phyloP scores from a whole-genome alignment of 2,113 vertebrate species.

The Halichoeres trimaculatus region DNA sequence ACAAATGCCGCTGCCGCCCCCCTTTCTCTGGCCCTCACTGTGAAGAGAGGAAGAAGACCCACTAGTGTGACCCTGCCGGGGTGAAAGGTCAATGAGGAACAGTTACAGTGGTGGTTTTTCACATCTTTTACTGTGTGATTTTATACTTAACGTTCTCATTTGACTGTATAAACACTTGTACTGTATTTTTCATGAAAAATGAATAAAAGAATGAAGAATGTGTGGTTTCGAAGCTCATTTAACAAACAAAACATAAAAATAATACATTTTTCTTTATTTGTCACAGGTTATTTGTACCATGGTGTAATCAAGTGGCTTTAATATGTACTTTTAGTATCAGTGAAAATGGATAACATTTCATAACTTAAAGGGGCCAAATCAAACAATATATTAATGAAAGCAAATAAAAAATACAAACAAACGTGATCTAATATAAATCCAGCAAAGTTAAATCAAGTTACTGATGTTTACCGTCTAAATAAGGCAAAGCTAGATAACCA shows the following conservation, averaged over 20 bases:
- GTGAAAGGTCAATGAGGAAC: conserved; percentile 35
- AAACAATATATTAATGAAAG: conserved; percentile 35
- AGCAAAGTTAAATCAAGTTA: conserved; percentile 22
- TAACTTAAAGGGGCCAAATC: conserved; percentile 6
- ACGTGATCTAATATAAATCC: not conserved
- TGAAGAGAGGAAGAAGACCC: conserved; percentile 81
- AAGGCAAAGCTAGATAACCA: not conserved
- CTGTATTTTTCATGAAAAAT: conserved; percentile 46
- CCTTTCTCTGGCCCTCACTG: conserved; percentile 83
- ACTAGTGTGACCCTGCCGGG: conserved; percentile 48
- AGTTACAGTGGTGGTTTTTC: conserved; percentile 20
- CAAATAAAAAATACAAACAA: conserved; percentile 11
- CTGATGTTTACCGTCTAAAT: conserved; percentile 2
- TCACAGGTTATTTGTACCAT: conserved; percentile 17
- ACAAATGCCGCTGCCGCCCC: conserved; percentile 85
- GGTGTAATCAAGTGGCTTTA: conserved; percentile 9
- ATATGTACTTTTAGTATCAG: not conserved
- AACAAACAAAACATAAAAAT: not conserved
- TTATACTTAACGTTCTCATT: conserved; percentile 18
- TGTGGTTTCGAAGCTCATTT: conserved; percentile 15
- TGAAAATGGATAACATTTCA: conserved; percentile 4
- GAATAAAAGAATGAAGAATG: conserved; percentile 12
- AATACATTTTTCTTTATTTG: conserved; percentile 43
- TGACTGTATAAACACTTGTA: conserved; percentile 46
- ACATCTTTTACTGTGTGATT: not conserved